These are phyloP conservation scores for Parauchenoglanis ngamensis DNA, from an alignment of 2,797 vertebrate species.

Conservation along the genomic window DNA sequence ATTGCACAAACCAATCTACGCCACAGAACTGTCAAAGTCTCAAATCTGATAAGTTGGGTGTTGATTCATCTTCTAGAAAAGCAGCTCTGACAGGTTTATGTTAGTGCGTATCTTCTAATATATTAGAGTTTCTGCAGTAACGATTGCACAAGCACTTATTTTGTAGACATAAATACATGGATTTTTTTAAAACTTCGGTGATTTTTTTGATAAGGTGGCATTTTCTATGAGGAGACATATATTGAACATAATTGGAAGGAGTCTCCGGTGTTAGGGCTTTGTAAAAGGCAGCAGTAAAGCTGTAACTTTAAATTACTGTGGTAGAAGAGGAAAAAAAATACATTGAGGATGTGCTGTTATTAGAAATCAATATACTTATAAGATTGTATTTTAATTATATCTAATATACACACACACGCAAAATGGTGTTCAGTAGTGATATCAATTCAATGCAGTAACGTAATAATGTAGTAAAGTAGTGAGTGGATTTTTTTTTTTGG, in stretches of 20 bases:
- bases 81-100: not conserved
- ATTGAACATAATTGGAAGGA: not conserved
- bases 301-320: not conserved
- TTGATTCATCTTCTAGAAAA: not conserved
- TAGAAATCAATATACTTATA: no score
- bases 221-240: not conserved
- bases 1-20: not conserved
- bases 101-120: not conserved
- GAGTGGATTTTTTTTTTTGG: no score
- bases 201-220: no score
- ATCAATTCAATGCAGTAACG: no score
- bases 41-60: not conserved
- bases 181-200: not conserved
- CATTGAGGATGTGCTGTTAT: no score
- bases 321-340: not conserved
- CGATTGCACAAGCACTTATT: not conserved
- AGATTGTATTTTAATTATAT: no score
- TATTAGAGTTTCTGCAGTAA: not conserved
- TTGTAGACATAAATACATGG: not conserved
- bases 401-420: no score
- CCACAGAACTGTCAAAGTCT: not conserved
- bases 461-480: no score
- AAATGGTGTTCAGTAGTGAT: no score
- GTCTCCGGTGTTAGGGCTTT: not conserved
- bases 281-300: not conserved